These are phyloP conservation scores for Asobara japonica DNA, from an alignment of 1,140 invertebrate species.

Conservation along the genomic window DNA sequence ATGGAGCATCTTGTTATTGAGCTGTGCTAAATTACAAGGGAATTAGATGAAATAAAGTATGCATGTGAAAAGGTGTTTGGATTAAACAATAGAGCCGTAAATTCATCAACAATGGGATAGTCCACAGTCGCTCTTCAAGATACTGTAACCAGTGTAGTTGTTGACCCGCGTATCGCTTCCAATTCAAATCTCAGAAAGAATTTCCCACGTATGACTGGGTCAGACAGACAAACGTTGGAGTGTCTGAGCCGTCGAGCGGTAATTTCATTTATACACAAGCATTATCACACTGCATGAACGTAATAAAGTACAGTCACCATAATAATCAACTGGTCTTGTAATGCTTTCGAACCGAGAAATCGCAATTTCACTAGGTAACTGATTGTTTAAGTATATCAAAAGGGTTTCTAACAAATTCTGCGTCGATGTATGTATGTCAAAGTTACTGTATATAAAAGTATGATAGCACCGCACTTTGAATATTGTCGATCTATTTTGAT, in stretches of 20 bases:
- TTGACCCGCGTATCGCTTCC: not conserved
- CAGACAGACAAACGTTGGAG: not conserved
- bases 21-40: not conserved
- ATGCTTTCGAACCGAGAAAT: too few relatives aligned
- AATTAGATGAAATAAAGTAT: slow-evolving; percentile 34
- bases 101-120: slow-evolving; percentile 8
- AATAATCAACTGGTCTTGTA: not conserved
- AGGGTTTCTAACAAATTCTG: too few relatives aligned
- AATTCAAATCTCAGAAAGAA: slow-evolving; percentile 23
- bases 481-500: too few relatives aligned
- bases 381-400: too few relatives aligned
- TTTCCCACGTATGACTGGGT: slow-evolving; percentile 41
- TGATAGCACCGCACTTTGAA: too few relatives aligned
- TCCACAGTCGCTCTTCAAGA: not conserved
- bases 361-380: too few relatives aligned
- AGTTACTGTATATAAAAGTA: too few relatives aligned
- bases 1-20: not conserved
- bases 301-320: not conserved
- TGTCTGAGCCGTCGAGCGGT: slow-evolving; percentile 28
- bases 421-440: too few relatives aligned
- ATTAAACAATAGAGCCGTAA: slow-evolving; percentile 23
- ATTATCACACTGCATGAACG: not conserved
- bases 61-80: slow-evolving; percentile 33
- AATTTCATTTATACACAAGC: slow-evolving; percentile 23
- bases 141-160: slow-evolving; percentile 4